These are phyloP conservation scores for Xestia xanthographa DNA, from an alignment of 2,888 invertebrate genomes.

Conservation along the genomic window DNA sequence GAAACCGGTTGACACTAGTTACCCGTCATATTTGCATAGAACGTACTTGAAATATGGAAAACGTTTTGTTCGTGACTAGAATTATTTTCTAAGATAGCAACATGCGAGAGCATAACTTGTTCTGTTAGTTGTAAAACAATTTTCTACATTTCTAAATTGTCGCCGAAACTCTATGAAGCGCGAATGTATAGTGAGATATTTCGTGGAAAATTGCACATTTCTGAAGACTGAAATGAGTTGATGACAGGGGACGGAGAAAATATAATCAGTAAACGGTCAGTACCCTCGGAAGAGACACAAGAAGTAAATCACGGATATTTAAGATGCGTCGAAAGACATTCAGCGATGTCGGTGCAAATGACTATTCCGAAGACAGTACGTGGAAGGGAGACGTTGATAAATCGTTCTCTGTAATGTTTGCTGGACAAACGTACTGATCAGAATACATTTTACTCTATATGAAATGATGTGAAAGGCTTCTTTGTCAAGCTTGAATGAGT, in stretches of 20 bases:
- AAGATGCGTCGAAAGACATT: constrained; percentile 71
- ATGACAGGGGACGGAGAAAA: constrained; percentile 51
- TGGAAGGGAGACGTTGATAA: constrained; percentile 74
- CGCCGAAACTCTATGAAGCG: background rate
- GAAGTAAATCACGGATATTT: constrained; percentile 69
- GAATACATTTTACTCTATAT: constrained; percentile 61
- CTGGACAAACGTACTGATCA: constrained; percentile 66
- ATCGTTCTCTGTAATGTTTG: constrained; percentile 65
- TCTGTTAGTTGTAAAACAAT: constrained; percentile 18
- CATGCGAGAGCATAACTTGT: constrained; percentile 20
- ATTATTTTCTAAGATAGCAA: constrained; percentile 57
- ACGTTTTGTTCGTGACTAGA: constrained; percentile 69
- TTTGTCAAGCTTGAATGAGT: constrained; percentile 62
- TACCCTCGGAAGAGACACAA: constrained; percentile 43
- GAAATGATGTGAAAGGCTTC: constrained; percentile 65
- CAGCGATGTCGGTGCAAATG: constrained; percentile 71
- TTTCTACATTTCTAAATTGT: background rate
- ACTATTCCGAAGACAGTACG: constrained; percentile 70
- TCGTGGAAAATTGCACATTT: constrained; percentile 13
- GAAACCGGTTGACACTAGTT: constrained; percentile 67
- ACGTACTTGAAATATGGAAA: constrained; percentile 71
- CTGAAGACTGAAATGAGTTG: constrained; percentile 50
- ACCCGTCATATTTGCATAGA: constrained; percentile 76
- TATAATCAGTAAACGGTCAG: constrained; percentile 44
- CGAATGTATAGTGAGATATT: constrained; percentile 7